A percentile compares a stretch with the other conserved stretches of the same genome.
These are phyloP conservation scores for Axis porcinus DNA, from an alignment of 2,113 vertebrate species.

Conservation along the genomic window DNA sequence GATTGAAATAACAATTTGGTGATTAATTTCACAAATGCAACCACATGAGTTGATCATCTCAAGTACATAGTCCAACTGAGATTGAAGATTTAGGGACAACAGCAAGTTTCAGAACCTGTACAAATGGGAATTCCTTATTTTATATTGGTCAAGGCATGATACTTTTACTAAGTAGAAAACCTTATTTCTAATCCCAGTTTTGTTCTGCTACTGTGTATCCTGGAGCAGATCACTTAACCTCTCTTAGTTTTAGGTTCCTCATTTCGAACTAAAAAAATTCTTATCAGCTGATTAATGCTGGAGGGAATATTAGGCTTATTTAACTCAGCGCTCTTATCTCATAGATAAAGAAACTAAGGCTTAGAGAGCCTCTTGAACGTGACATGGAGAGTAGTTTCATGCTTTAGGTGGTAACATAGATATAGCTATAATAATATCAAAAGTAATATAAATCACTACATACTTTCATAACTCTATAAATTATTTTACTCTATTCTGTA, in stretches of 20 bases:
- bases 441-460: not conserved
- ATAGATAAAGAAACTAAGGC: not conserved
- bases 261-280: not conserved
- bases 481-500: not conserved
- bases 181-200: not conserved
- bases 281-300: not conserved
- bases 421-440: not conserved
- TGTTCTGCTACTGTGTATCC: not conserved
- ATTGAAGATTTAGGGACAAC: not conserved
- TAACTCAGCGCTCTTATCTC: not conserved
- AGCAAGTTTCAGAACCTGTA: not conserved
- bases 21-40: not conserved
- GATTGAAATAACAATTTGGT: slow-evolving; percentile 7
- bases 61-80: not conserved
- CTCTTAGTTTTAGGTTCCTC: not conserved
- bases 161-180: slow-evolving; percentile 17
- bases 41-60: not conserved
- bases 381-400: not conserved
- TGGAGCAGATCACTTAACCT: not conserved
- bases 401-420: not conserved
- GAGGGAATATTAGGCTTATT: not conserved
- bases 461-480: not conserved
- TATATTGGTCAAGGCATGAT: not conserved
- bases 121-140: not conserved
- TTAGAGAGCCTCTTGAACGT: not conserved